Base-by-base conservation (phyloP, 2,888 invertebrate genomes). In the Ceriagrion tenellum region DNA sequence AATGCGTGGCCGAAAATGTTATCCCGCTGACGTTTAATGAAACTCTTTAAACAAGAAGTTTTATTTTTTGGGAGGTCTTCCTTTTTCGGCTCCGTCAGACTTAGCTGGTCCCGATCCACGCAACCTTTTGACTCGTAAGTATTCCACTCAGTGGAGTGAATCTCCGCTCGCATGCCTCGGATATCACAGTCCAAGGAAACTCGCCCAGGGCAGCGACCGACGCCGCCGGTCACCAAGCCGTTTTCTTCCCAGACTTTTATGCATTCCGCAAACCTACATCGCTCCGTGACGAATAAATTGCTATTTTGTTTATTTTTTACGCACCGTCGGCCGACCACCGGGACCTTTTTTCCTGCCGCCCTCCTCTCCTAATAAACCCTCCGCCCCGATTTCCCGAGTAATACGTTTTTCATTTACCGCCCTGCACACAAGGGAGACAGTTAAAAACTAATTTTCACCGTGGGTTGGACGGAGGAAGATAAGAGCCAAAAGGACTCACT, bases 371-470 rank as follows among this genome's bases (percentile, higher is more conserved):
- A 12, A 8, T 56, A 12, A 2, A 16, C 59, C 69, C n/a, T 69
- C 69, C 81, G 26, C 26, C 69, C 69, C 26, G 2, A 2, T 26
- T 69, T 23, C 69, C 59, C 59, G 12, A 69, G 30, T 81, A 81
- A 81, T 81, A 81, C 16, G 81, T 35, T 81, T 81, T 35, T 35
- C 35, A 81, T 81, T 30, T 81, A 81, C 26, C 81, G 81, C 81
- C 81, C 35, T 81, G 35, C 81, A 81, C 81, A 6, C 81, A 13
- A 47, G 8, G 8, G 8, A n/a, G n/a, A n/a, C n/a, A n/a, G n/a
- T n/a, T n/a, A 81, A 81, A 81, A 59, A 81, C 81, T 81, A 81
- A 81, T 81, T 35, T 81, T 81, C 16, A 13, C 81, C 81, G n/a
- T 12, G 81, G 4, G 81, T 35, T 18, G 81, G 18, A 2, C 35